Conservation (phyloP, 2,797 vertebrate genomes). For the Erethizon dorsatum region DNA sequence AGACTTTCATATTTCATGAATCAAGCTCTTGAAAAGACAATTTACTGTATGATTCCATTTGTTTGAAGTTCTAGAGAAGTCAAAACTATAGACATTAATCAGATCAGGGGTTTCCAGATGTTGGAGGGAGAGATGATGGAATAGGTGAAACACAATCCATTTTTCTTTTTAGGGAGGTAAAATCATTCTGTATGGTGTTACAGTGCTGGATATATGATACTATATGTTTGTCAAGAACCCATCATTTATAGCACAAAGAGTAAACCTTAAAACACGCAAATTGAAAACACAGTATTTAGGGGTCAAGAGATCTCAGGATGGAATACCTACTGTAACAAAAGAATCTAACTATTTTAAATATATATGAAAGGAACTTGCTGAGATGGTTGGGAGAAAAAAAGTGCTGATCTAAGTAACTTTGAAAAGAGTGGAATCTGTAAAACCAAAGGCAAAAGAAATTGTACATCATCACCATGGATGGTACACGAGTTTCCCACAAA, state of each 20-base stretch:
- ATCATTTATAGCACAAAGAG: not conserved
- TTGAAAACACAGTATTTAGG: conserved; percentile 50
- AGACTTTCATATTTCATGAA: conserved; percentile 49
- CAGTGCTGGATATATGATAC: not conserved
- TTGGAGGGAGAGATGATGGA: not conserved
- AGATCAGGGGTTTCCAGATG: not conserved
- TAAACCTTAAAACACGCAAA: conserved; percentile 34
- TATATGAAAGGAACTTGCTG: not conserved
- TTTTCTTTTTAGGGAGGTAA: not conserved
- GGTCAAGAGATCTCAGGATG: not conserved
- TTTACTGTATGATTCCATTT: not conserved
- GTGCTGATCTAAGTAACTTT: not conserved
- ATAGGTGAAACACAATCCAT: not conserved
- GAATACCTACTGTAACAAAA: not conserved
- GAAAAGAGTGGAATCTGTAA: not conserved
- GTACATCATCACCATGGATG: not conserved
- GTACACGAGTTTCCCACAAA: not conserved
- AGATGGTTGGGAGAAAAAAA: not conserved
- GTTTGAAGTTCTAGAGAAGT: not conserved
- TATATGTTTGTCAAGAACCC: not conserved
- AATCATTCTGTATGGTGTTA: not conserved
- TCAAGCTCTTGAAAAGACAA: not conserved
- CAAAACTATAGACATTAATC: not conserved
- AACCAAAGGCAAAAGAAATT: not conserved
- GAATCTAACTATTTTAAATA: conserved; percentile 9